Conservation (phyloP, 2,797 vertebrate species). For the Eptatretus atami region DNA sequence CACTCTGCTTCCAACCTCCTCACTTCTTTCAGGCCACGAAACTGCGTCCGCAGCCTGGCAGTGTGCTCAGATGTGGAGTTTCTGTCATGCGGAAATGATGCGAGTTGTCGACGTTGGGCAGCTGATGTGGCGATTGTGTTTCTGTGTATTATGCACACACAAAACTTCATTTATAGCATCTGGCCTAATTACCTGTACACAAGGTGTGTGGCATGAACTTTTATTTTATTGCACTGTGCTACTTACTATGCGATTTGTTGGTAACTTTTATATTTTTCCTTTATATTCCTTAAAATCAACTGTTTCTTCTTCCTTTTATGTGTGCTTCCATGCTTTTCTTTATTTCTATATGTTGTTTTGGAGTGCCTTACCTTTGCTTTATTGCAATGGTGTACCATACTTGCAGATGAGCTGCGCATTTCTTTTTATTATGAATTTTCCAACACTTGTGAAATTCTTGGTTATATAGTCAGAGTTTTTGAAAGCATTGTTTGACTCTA, state of each 20-base stretch:
- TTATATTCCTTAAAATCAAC: neutral
- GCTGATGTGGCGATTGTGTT: slow-evolving; percentile 52
- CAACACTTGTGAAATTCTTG: no score
- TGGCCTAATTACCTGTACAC: slow-evolving; percentile 40
- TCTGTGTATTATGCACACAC: slow-evolving; percentile 71
- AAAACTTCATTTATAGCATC: slow-evolving; percentile 77
- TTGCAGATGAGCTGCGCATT: no score
- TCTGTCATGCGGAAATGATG: slow-evolving; percentile 85
- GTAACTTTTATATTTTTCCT: slow-evolving; percentile 9
- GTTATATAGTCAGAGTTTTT: no score
- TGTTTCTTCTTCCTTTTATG: neutral
- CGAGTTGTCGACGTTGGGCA: slow-evolving; percentile 65
- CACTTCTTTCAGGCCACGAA: slow-evolving; percentile 35
- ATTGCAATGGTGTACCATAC: no score
- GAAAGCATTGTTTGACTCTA: no score
- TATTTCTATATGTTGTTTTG: no score
- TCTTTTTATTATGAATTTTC: no score
- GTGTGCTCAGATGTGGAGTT: slow-evolving; percentile 54
- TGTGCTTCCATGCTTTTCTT: slow-evolving; percentile 8
- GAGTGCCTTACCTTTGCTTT: no score
- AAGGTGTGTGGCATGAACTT: slow-evolving; percentile 24
- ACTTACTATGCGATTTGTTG: neutral
- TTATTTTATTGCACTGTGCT: neutral
- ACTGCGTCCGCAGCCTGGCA: slow-evolving; percentile 67
- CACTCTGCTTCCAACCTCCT: neutral